Base-by-base conservation (phyloP, 2,113 vertebrate species). In the Bostrychus sinensis region DNA sequence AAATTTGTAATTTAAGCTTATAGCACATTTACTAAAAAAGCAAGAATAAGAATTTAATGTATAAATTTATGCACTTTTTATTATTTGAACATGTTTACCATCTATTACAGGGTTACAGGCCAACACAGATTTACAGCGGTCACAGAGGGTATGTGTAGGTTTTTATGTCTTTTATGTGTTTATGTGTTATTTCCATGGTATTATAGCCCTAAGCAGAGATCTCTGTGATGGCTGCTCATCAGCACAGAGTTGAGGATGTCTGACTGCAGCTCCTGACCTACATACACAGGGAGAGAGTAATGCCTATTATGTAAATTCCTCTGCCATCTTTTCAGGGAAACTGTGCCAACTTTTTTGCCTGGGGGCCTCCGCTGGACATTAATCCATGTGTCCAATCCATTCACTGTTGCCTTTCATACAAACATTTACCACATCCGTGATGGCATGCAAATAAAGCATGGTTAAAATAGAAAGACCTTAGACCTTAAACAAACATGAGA, bases 241-340 rank as follows among this genome's bases (percentile, higher is more conserved):
- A 10, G 70, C 57, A 62, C 30, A 25, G 66, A 72, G 62, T 17
- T 56, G 71, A 70, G 77, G 16, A 62, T 57, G 62, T 58, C 66
- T 86, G 77, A 74, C 77, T 75, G 75, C 70, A 84, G 81, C 65
- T 37, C 74, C 80, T 91, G 89, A 89, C 89, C 87, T 88, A 90
- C 78, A 90, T 89, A 71, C 82, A 85, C 72, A 85, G 54, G 72
- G 71, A 55, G 66, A 68, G 80, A 76, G 66, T 75, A 79, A 86
- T 89, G 84, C 67, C 81, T 83, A 73, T 91, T 90, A 91, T 88
- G 84, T 86, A 85, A 90, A 89, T 87, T 87, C 78, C 79, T 78
- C 60, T 82, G 65, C 78, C 79, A 85, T 84, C 77, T 84, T 86
- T 85, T 81, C 75, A 78, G 66, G 46, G 59, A 86, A 88, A 77